Evolutionary conservation across 2,888 invertebrate species (phyloP).

Genomic region (Cenopis cana): DNA sequence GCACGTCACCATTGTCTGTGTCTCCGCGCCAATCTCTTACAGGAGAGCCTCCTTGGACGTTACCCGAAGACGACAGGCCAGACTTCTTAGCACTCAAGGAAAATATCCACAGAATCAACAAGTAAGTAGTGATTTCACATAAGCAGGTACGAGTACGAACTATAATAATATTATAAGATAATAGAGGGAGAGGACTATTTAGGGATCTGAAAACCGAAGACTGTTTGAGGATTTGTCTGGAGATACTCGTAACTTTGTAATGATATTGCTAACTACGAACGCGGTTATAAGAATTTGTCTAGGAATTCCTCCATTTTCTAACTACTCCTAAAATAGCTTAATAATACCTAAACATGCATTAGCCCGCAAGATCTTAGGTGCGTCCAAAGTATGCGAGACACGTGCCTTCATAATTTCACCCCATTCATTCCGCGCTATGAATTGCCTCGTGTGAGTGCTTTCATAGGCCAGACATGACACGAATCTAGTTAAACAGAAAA

Average conservation of each 20-base stretch:
- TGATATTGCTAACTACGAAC: background rate
- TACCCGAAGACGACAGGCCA: constrained; percentile 93
- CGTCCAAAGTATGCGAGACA: constrained; percentile 24
- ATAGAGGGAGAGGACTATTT: too few relatives aligned
- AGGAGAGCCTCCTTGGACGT: constrained; percentile 88
- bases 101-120: constrained; percentile 94
- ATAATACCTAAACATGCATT: constrained; percentile 2
- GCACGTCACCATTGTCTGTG: constrained; percentile 78
- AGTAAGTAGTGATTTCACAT: constrained; percentile 81
- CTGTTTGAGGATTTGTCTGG: background rate
- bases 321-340: background rate
- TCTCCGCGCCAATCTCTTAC: constrained; percentile 81
- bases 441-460: constrained; percentile 35
- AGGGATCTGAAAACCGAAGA: too few relatives aligned
- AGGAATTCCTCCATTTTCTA: background rate
- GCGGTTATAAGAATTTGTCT: background rate
- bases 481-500: constrained; percentile 2
- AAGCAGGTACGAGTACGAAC: too few relatives aligned
- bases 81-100: constrained; percentile 95
- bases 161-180: too few relatives aligned
- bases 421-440: constrained; percentile 34
- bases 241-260: background rate
- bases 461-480: constrained; percentile 18
- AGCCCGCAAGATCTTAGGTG: constrained; percentile 18
- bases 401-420: constrained; percentile 34